Conservation (phyloP, 2,797 vertebrate species). For the Diglossa cyanea region DNA sequence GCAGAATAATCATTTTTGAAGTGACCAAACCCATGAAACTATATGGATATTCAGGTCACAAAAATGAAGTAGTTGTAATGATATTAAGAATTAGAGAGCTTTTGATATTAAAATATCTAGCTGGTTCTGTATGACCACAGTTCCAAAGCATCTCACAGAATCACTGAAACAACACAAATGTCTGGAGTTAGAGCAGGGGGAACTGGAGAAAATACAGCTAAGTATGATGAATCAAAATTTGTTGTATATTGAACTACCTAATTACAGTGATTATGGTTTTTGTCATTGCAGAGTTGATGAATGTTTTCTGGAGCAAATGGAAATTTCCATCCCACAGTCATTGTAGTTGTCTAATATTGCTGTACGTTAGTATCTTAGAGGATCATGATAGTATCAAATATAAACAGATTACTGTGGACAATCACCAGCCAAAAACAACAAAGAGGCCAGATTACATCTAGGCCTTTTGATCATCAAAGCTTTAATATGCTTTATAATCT, state of each 20-base stretch:
- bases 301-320: neutral
- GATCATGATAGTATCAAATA: neutral
- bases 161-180: neutral
- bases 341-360: neutral
- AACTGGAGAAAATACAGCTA: neutral
- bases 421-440: conserved; percentile 37
- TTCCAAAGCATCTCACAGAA: neutral
- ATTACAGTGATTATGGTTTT: conserved; percentile 15
- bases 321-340: conserved; percentile 3
- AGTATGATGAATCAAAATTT: neutral
- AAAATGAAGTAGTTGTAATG: neutral
- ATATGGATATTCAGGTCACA: neutral
- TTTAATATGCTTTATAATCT: conserved; percentile 41
- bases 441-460: conserved; percentile 37
- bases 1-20: neutral
- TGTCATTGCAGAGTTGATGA: neutral
- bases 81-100: neutral
- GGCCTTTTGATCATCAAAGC: conserved; percentile 55
- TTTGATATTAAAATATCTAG: neutral
- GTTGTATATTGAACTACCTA: neutral
- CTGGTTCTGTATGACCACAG: neutral
- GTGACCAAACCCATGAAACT: neutral
- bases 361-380: neutral
- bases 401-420: conserved; percentile 31
- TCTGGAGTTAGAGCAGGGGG: neutral